These are phyloP conservation scores for Peromyscus maniculatus DNA, from an alignment of 2,113 vertebrate species.

Conservation along the genomic window DNA sequence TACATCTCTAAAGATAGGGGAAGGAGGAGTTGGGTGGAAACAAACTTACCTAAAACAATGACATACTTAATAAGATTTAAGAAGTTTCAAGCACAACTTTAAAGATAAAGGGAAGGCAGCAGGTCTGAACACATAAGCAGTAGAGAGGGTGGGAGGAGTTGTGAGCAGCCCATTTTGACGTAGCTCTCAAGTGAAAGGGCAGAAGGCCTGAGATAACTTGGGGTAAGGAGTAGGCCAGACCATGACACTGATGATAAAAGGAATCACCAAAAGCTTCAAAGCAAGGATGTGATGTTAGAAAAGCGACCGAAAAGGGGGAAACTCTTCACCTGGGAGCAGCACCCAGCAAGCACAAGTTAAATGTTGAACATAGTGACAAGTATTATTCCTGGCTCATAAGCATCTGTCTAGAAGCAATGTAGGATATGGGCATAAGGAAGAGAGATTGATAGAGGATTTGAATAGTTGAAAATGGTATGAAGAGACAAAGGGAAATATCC, in stretches of 20 bases:
- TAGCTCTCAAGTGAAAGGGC: not conserved
- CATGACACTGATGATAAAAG: not conserved
- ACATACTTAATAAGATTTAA: not conserved
- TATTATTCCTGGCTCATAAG: not conserved
- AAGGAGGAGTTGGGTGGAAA: not conserved
- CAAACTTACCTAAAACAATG: not conserved
- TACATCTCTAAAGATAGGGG: not conserved
- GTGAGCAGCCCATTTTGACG: no score
- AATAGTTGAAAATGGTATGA: not conserved
- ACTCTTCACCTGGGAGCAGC: not conserved
- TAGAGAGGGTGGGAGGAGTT: rapidly evolving
- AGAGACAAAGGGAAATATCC: not conserved
- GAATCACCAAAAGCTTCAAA: not conserved
- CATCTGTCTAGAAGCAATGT: not conserved
- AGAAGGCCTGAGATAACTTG: not conserved
- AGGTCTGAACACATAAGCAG: not conserved
- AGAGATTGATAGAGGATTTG: not conserved
- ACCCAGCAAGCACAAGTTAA: not conserved
- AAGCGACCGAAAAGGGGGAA: not conserved
- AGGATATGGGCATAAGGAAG: not conserved
- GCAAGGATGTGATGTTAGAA: not conserved
- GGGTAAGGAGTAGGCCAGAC: not conserved
- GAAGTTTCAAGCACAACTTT: not conserved
- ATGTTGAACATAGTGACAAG: not conserved
- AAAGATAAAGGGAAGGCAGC: not conserved